Percentiles rank a stretch among this genome's conserved stretches.
Conservation (phyloP, 2,113 vertebrate species). For the Regulus satrapa region DNA sequence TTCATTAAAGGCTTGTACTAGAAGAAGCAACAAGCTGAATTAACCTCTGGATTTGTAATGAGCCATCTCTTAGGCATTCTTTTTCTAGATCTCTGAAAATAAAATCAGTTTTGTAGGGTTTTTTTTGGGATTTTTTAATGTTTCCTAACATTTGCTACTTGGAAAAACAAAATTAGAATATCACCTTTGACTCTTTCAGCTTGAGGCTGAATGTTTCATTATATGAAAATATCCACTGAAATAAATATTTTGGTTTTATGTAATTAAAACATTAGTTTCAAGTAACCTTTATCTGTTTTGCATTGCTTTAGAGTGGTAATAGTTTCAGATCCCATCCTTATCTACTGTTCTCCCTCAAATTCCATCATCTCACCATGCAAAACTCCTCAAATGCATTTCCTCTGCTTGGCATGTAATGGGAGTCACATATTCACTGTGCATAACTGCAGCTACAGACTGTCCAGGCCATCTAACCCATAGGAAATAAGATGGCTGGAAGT, state of each 20-base stretch:
- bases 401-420: background rate
- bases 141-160: background rate
- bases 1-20: background rate
- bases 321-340: background rate
- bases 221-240: background rate
- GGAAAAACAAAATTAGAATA: background rate
- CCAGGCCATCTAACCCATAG: background rate
- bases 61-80: background rate
- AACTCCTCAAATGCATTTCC: background rate
- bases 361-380: background rate
- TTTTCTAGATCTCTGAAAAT: background rate
- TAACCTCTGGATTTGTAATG: background rate
- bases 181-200: background rate
- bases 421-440: background rate
- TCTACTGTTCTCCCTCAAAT: background rate
- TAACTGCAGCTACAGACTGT: background rate
- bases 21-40: background rate
- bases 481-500: background rate
- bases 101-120: background rate
- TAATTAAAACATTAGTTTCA: background rate
- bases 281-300: background rate
- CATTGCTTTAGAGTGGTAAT: background rate
- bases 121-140: background rate
- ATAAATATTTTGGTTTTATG: background rate
- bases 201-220: background rate